Evolutionary conservation across 2,888 invertebrate species (phyloP).

Genomic region (Phrixothrix hirtus): DNA sequence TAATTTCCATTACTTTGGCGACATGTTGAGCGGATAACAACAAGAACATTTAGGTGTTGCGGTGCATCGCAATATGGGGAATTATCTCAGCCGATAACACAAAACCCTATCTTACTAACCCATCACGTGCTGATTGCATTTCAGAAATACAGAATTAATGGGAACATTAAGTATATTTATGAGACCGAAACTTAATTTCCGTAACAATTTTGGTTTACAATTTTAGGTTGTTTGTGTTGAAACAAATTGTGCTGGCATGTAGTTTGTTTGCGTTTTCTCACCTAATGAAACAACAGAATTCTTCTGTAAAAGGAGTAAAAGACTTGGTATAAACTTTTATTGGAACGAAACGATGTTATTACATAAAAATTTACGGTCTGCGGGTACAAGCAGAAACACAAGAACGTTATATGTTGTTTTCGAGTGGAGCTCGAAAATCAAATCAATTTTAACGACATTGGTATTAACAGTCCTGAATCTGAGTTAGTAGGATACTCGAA

Average conservation of each 20-base stretch:
- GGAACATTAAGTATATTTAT: slow-evolving; percentile 18
- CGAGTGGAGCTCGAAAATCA: not conserved
- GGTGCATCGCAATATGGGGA: slow-evolving; percentile 23
- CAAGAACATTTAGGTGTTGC: slow-evolving; percentile 26
- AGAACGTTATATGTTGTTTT: not conserved
- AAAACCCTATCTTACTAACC: slow-evolving; percentile 18
- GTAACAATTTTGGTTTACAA: not conserved
- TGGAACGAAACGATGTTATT: not conserved
- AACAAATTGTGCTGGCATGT: no score
- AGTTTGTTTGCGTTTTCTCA: slow-evolving; percentile 1
- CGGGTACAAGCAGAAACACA: not conserved
- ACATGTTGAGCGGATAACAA: slow-evolving; percentile 24
- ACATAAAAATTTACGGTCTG: slow-evolving; percentile 4
- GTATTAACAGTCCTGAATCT: not conserved
- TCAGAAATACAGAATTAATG: slow-evolving; percentile 18
- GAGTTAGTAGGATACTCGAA: not conserved
- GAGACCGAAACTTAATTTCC: slow-evolving; percentile 12
- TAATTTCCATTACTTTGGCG: slow-evolving; percentile 22
- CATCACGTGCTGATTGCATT: slow-evolving; percentile 26
- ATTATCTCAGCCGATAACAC: slow-evolving; percentile 28
- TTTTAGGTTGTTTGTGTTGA: not conserved
- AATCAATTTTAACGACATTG: not conserved
- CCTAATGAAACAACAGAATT: not conserved
- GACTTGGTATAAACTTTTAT: not conserved
- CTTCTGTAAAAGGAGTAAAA: not conserved